Conservation (phyloP, 1,140 invertebrate species). For the Calephelis nemesis region DNA sequence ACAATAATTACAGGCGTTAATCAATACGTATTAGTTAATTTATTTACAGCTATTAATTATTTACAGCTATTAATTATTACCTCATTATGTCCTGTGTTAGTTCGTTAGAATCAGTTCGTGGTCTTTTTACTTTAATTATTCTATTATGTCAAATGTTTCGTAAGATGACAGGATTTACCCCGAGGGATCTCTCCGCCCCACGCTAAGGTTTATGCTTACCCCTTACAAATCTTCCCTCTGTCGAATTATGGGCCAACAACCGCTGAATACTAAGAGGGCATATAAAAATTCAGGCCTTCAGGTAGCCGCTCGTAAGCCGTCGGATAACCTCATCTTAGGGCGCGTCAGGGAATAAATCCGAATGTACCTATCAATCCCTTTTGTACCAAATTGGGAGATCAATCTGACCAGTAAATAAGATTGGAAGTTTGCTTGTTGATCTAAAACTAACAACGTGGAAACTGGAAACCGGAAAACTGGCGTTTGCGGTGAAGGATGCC, state of each 20-base stretch:
- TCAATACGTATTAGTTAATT: slow-evolving; percentile 4
- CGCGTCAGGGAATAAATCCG: slow-evolving; percentile 46
- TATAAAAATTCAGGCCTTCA: slow-evolving; percentile 60
- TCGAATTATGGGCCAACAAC: slow-evolving; percentile 56
- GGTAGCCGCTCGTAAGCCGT: slow-evolving; percentile 57
- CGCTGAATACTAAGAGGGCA: slow-evolving; percentile 58
- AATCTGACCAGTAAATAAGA: slow-evolving; percentile 46
- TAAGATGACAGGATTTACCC: slow-evolving; percentile 23
- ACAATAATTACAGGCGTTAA: not conserved
- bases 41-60: slow-evolving; percentile 1
- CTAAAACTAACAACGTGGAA: slow-evolving; percentile 45
- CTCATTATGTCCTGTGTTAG: slow-evolving; percentile 11
- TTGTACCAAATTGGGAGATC: slow-evolving; percentile 44
- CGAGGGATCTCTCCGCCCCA: slow-evolving; percentile 24
- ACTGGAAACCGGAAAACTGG: not conserved
- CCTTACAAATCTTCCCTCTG: slow-evolving; percentile 47
- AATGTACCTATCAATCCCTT: slow-evolving; percentile 53
- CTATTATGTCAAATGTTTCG: slow-evolving; percentile 25
- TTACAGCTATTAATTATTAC: slow-evolving; percentile 5
- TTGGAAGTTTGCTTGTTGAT: slow-evolving; percentile 44
- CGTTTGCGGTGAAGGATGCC: no score
- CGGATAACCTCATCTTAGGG: slow-evolving; percentile 48
- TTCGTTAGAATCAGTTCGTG: slow-evolving; percentile 12
- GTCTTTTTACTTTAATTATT: slow-evolving; percentile 16
- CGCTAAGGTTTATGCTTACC: slow-evolving; percentile 36